Evolutionary conservation across 2,113 vertebrate genomes (phyloP).

Genomic region (Oxygymnocypris stewartii): DNA sequence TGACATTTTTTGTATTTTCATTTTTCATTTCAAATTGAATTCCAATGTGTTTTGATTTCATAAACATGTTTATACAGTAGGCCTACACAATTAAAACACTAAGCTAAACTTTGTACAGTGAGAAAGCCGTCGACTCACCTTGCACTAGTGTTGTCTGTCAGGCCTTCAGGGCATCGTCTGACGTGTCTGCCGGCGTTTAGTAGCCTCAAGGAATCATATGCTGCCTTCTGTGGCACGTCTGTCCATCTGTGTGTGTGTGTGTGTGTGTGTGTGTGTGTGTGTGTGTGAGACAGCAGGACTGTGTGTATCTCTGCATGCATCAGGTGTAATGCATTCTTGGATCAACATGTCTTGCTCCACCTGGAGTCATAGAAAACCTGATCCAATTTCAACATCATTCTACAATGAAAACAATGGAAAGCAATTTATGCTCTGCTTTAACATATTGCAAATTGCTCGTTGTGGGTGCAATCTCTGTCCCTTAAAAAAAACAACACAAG

Average conservation of each 20-base stretch:
- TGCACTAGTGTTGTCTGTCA: conserved; percentile 59
- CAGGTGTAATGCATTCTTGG: background rate
- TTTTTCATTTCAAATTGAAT: no score
- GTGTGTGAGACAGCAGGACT: background rate
- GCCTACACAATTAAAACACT: background rate
- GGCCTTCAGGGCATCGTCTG: conserved; percentile 63
- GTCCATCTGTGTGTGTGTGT: conserved; percentile 46
- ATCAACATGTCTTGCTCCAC: background rate
- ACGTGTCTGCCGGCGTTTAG: conserved; percentile 39
- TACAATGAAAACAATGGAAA: background rate
- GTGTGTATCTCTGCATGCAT: background rate
- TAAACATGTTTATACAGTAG: no score
- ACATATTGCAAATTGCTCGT: conserved; percentile 21
- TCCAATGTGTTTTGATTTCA: no score
- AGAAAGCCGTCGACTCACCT: conserved; percentile 40
- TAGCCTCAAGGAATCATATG: conserved; percentile 68
- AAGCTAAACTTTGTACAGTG: background rate
- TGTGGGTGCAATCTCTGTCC: conserved; percentile 1
- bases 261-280: conserved; percentile 1
- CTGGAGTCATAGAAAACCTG: background rate
- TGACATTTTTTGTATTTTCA: no score
- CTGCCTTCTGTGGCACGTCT: conserved; percentile 58
- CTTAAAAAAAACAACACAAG: background rate
- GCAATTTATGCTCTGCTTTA: background rate
- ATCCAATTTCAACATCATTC: background rate